Evolutionary conservation across 2,113 vertebrate genomes (phyloP), one percentile per base, ranked within the genome.

Genomic region (Cephalopholis sonnerati): DNA sequence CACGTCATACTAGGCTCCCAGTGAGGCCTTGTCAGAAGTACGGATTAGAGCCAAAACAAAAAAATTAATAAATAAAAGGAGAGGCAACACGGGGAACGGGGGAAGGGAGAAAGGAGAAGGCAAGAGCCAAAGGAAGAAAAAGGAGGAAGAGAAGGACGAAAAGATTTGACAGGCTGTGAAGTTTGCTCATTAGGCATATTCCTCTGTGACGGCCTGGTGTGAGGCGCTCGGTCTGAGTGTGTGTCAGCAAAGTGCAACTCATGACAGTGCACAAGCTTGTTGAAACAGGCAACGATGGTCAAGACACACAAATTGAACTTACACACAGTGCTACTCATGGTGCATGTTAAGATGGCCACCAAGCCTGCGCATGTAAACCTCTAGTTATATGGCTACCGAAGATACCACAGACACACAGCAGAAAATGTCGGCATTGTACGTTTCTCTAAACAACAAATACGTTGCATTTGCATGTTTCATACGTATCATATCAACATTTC

Each of bases 101-200:
- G 16, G 53, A 16, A 7, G 36, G 53, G n/a, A 55, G 17, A 74
- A 63, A 66, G 51, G 12, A 59, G 58, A 12, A 67, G 29, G 44
- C 16, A 32, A 53, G 51, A 76, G 44, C 54, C 39, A 77, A 50
- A 57, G 16, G 32, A 64, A 64, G 48, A 41, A 67, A 64, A 64
- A 54, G 17, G n/a, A 58, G 2, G 55, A 51, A 62, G 59, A 39
- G 50, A 48, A 59, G 46, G 53, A 76, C 6, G 12, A 68, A 67
- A 74, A 68, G 58, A 67, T 69, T 71, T 82, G 88, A 82, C 74
- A 75, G 83, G 41, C 63, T 46, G 63, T 70, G 87, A 86, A 73
- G 81, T 77, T 90, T 61, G 39, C 79, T 90, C 79, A 74, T 90
- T 83, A 90, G 81, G 69, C 71, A n/a, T 69, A 62, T 76, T 88